phyloP scores from a whole-genome alignment of 2,113 vertebrate genomes.

The Burhinus oedicnemus region DNA sequence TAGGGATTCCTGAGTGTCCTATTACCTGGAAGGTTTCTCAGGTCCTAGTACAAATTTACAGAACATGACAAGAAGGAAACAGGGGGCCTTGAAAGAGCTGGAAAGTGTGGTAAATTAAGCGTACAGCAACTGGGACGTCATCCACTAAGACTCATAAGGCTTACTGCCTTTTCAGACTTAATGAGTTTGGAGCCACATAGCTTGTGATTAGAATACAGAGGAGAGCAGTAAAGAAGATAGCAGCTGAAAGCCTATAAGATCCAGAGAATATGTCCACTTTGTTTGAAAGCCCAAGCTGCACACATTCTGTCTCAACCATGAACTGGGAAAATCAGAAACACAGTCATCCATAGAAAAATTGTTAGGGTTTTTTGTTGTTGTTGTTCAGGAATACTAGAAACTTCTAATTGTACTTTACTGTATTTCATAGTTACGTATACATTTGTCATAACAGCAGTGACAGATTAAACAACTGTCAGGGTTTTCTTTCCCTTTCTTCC shows the following conservation, averaged over 20 bases:
- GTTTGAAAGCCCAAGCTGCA: not conserved
- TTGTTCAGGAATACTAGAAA: not conserved
- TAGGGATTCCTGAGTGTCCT: not conserved
- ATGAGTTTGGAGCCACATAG: not conserved
- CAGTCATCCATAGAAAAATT: not conserved
- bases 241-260: not conserved
- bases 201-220: not conserved
- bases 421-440: not conserved
- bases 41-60: not conserved
- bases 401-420: not conserved
- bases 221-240: not conserved
- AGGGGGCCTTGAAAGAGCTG: not conserved
- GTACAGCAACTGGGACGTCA: not conserved
- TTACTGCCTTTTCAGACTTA: not conserved
- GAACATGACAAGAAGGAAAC: not conserved
- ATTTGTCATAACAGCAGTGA: not conserved
- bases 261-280: not conserved
- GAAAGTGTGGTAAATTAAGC: not conserved
- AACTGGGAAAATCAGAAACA: not conserved
- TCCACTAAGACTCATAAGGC: not conserved
- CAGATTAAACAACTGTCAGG: not conserved
- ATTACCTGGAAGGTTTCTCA: not conserved
- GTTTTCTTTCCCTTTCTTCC: not conserved
- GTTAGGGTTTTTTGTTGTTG: too few relatives aligned
- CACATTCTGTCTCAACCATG: not conserved